Evolutionary conservation across 2,888 invertebrate species (phyloP).

Genomic region (Lissonota sp.): DNA sequence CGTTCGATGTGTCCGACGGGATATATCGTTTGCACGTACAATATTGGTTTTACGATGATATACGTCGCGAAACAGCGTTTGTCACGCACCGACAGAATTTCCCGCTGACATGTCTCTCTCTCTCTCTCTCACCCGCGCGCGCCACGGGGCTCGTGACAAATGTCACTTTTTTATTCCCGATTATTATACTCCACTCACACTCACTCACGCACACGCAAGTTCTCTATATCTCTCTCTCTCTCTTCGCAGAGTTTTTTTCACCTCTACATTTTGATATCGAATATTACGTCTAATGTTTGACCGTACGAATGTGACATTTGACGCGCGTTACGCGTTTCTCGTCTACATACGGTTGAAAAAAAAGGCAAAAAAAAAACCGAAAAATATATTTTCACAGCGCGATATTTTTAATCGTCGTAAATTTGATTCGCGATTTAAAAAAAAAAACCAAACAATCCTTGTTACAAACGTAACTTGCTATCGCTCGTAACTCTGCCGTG

Average conservation of each 20-base stretch:
- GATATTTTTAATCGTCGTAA: no score
- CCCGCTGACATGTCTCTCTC: slow-evolving; percentile 54
- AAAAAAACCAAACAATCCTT: no score
- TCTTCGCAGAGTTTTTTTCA: neutral
- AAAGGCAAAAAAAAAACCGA: no score
- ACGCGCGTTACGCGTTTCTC: slow-evolving; percentile 46
- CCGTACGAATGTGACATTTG: slow-evolving; percentile 58
- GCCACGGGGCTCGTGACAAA: slow-evolving; percentile 56
- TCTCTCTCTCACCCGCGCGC: slow-evolving; percentile 12
- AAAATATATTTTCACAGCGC: no score
- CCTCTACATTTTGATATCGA: slow-evolving; percentile 63
- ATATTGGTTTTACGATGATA: slow-evolving; percentile 44
- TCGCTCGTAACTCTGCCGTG: slow-evolving; percentile 60
- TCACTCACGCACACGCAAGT: no score
- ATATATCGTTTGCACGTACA: neutral
- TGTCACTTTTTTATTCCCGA: slow-evolving; percentile 56
- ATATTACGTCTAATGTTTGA: slow-evolving; percentile 57
- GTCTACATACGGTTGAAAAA: neutral
- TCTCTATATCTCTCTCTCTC: slow-evolving; percentile 23
- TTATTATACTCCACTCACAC: neutral
- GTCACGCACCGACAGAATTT: slow-evolving; percentile 60
- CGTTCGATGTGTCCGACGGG: no score
- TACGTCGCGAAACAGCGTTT: slow-evolving; percentile 42
- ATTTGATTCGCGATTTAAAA: no score
- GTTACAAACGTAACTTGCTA: no score